Base-by-base conservation (phyloP, 2,113 vertebrate species). In the Sinosuthora webbiana region DNA sequence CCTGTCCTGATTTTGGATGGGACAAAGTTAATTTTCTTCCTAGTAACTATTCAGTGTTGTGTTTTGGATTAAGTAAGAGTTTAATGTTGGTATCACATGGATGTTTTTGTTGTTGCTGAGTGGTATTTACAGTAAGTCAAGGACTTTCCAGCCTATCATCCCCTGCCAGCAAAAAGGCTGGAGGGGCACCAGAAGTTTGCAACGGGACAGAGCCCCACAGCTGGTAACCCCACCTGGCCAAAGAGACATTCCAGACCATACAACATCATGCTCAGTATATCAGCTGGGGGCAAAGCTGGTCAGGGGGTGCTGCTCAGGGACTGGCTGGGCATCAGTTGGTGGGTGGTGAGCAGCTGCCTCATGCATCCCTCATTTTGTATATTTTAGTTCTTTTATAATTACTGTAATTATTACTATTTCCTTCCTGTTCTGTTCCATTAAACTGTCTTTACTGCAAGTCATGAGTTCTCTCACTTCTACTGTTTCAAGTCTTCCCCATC, bases 361-460 rank as follows among this genome's bases (percentile, higher is more conserved):
- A 0, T 47, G 25, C 7, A 27, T 56, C 27, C 17, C 22, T 77
- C 0, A 0, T 56, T 83, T 56, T 55, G 18, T 63, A 4, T 35
- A 22, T 35, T 90, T 55, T 49, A 49, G 10, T 10, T 55, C 2
- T 23, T 67, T 52, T 63, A 31, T 42, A 41, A 27, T 41, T 55
- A 20, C 41, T 42, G 1, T 69, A 4, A 35, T 60, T 41, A 21
- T 37, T 47, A 31, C 23, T 57, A 22, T 41, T 69, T 42, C 55
- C 11, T 63, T 69, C 12, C 35, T 28, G 6, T 42, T 69, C 41
- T 49, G 12, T 70, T 63, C 35, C 22, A 63, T 49, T 55, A 42
- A 56, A 37, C 21, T 42, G 17, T 49, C 49, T 49, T 69, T 49
- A 33, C 31, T 37, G 13, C 35, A 63, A 3, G 13, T 39, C 10